Conservation (phyloP, 1,140 invertebrate genomes). For the Ylistrum balloti region DNA sequence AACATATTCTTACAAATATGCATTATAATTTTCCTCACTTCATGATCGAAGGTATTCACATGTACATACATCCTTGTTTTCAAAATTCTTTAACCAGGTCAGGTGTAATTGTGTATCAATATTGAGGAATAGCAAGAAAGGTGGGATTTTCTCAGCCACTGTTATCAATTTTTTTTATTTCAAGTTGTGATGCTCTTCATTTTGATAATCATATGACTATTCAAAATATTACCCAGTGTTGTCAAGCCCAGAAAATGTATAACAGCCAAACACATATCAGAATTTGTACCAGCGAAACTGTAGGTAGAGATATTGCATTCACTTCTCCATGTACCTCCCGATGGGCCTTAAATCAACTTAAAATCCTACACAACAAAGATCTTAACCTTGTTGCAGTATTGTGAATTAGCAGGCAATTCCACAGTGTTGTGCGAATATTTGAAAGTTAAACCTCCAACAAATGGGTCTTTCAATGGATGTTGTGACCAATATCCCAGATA, state of each 20-base stretch:
- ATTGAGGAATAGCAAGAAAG: too few species aligned
- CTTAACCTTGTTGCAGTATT: slow-evolving; percentile 5
- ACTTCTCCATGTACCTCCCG: slow-evolving; percentile 24
- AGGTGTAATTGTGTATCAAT: too few species aligned
- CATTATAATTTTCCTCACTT: too few species aligned
- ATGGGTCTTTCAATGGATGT: neutral
- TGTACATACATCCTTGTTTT: too few species aligned
- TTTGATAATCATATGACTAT: too few species aligned
- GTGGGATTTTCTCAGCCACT: too few species aligned
- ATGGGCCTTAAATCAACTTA: slow-evolving; percentile 48
- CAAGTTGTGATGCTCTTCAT: too few species aligned
- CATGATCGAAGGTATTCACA: too few species aligned
- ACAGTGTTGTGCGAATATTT: slow-evolving; percentile 32
- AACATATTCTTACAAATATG: too few species aligned
- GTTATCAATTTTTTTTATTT: too few species aligned
- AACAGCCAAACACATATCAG: neutral
- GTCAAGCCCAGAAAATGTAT: neutral
- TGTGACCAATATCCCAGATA: neutral
- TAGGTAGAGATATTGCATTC: neutral
- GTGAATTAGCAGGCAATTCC: neutral
- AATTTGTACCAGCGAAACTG: slow-evolving; percentile 19
- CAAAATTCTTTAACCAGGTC: too few species aligned
- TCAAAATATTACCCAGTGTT: neutral
- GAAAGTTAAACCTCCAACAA: slow-evolving; percentile 24
- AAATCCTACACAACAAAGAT: slow-evolving; percentile 31